A percentile compares a stretch with the other conserved stretches of the same genome.
Conservation (phyloP, 2,797 vertebrate species). For the Molossus molossus region DNA sequence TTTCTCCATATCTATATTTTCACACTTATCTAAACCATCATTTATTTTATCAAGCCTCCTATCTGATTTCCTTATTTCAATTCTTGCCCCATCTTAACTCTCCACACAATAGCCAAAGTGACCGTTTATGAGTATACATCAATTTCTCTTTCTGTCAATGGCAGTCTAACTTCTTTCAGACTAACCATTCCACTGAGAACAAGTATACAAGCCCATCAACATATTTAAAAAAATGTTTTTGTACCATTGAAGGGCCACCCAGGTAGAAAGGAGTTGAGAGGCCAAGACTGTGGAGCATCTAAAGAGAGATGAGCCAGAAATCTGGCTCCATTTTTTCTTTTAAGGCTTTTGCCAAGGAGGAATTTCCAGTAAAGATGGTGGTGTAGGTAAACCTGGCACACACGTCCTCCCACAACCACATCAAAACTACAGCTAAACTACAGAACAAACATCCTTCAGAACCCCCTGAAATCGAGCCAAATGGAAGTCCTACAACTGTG, state of each 20-base stretch:
- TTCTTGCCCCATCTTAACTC: slow-evolving; percentile 29
- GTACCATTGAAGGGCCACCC: background rate
- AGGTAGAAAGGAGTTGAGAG: slow-evolving; percentile 9
- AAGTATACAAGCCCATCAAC: slow-evolving; percentile 31
- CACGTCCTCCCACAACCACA: no score
- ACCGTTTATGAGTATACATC: slow-evolving; percentile 8
- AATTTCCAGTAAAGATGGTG: no score
- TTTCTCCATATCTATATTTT: slow-evolving; percentile 56
- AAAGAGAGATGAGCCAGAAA: background rate
- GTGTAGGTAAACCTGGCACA: no score
- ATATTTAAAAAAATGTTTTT: slow-evolving; percentile 11
- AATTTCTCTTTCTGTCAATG: slow-evolving; percentile 55
- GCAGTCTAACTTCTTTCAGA: slow-evolving; percentile 42
- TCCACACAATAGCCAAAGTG: background rate
- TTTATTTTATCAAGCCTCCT: slow-evolving; percentile 3
- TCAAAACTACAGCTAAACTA: no score
- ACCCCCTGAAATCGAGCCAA: no score
- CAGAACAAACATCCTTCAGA: no score
- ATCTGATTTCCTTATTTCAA: background rate
- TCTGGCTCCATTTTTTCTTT: slow-evolving; percentile 37
- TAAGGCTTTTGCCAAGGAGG: slow-evolving; percentile 7
- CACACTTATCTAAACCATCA: slow-evolving; percentile 24
- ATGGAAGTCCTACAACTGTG: no score
- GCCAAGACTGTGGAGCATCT: slow-evolving; percentile 3
- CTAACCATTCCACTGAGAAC: slow-evolving; percentile 11